A percentile compares a stretch with the other conserved stretches of the same genome.
Conservation (phyloP, 2,113 vertebrate species). For the Danionella cerebrum region DNA sequence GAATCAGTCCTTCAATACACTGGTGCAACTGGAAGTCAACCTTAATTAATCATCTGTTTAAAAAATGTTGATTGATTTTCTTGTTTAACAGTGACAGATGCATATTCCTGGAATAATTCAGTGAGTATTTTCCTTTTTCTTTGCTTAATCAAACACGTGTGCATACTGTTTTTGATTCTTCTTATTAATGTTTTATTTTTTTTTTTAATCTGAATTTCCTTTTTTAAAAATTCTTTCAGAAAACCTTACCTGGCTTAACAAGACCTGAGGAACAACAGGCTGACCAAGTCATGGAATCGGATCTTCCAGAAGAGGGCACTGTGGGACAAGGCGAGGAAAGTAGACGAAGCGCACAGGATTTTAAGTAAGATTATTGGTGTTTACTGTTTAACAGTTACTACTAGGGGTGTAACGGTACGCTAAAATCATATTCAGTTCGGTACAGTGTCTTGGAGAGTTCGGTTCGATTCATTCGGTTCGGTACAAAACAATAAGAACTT, state of each 20-base stretch:
- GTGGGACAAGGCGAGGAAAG: background rate
- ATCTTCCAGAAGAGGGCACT: constrained; percentile 29
- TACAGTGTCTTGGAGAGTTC: too few relatives aligned
- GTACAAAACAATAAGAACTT: too few relatives aligned
- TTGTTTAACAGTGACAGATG: constrained; percentile 6
- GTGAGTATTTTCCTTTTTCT: constrained; percentile 7
- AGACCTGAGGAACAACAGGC: background rate
- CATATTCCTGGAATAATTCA: background rate
- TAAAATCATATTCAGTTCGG: too few relatives aligned
- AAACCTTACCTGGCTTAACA: background rate
- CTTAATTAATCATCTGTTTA: too few relatives aligned
- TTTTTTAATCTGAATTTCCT: too few relatives aligned
- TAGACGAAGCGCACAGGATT: background rate
- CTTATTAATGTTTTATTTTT: too few relatives aligned
- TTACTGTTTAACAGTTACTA: too few relatives aligned
- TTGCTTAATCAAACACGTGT: background rate
- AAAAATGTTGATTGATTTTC: too few relatives aligned
- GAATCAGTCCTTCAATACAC: background rate
- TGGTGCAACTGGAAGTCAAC: too few relatives aligned
- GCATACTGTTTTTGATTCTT: background rate
- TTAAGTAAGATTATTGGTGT: background rate
- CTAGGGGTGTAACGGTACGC: too few relatives aligned
- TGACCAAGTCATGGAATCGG: constrained; percentile 4
- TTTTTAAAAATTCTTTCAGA: constrained; percentile 19
- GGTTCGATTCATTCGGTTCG: too few relatives aligned